phyloP scores from a whole-genome alignment of 2,797 vertebrate species.

The Meda fulgida region DNA sequence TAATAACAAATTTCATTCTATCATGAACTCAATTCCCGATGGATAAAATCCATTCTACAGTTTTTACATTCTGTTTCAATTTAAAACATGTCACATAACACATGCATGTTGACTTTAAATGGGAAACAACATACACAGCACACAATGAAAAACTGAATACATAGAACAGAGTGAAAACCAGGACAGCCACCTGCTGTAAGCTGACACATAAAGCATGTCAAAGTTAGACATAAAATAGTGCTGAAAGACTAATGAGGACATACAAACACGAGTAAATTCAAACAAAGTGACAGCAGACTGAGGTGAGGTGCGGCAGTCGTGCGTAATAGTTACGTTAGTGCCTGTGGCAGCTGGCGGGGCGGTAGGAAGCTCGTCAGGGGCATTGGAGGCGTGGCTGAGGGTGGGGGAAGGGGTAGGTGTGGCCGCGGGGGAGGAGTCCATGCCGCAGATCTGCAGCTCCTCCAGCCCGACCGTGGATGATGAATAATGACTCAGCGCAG shows the following conservation, averaged over 20 bases:
- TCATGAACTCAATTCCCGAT: background rate
- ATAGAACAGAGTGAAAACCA: constrained; percentile 2
- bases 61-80: background rate
- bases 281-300: constrained; percentile 25
- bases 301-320: constrained; percentile 46
- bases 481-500: constrained; percentile 86
- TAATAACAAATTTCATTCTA: background rate
- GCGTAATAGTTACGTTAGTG: constrained; percentile 88
- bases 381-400: constrained; percentile 83
- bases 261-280: constrained; percentile 27
- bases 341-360: constrained; percentile 78
- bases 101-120: constrained; percentile 16
- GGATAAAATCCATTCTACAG: background rate
- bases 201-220: constrained; percentile 18
- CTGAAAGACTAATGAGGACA: constrained; percentile 60
- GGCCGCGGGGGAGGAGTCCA: constrained; percentile 80
- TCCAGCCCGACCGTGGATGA: constrained; percentile 86
- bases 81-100: background rate
- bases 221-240: constrained; percentile 46
- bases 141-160: constrained; percentile 8
- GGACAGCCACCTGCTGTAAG: constrained; percentile 7
- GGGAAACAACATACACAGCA: constrained; percentile 15
- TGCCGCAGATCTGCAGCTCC: constrained; percentile 85
- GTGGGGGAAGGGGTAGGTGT: constrained; percentile 89
- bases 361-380: constrained; percentile 74